phyloP scores from a whole-genome alignment of 2,888 invertebrate species.

The Chaetogeoica ovagalla region DNA sequence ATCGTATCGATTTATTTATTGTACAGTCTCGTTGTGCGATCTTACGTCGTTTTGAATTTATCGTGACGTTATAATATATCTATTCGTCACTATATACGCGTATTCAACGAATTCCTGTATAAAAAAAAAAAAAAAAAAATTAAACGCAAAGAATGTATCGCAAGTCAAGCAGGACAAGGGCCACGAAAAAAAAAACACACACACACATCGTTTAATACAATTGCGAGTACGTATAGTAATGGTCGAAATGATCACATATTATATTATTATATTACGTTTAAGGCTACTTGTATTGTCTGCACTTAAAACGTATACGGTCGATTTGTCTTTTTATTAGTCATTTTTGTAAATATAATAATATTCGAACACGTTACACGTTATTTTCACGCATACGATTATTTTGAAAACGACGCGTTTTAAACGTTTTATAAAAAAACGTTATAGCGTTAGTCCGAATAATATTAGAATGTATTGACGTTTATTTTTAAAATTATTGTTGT shows the following conservation, averaged over 20 bases:
- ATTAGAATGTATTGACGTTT: no score
- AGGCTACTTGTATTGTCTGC: background rate
- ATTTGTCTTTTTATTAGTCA: background rate
- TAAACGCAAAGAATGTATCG: slow-evolving; percentile 8
- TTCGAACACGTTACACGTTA: background rate
- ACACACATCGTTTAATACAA: background rate
- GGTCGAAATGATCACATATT: no score
- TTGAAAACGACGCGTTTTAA: no score
- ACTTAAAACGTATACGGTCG: background rate
- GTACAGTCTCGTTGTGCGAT: background rate
- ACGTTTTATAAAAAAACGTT: no score
- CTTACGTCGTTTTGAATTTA: background rate
- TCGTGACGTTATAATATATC: slow-evolving; percentile 8
- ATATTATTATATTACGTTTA: no score
- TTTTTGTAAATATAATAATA: background rate
- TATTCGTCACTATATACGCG: background rate
- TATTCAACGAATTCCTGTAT: background rate
- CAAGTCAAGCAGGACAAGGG: background rate
- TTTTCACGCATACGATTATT: no score
- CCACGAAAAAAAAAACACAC: background rate
- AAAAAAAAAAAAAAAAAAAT: slow-evolving; percentile 7
- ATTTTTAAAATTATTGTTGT: no score
- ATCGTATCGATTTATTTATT: background rate
- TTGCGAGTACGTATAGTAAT: background rate
- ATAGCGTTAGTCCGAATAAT: no score